Base-by-base conservation (phyloP, 2,797 vertebrate species). In the Peromyscus eremicus region DNA sequence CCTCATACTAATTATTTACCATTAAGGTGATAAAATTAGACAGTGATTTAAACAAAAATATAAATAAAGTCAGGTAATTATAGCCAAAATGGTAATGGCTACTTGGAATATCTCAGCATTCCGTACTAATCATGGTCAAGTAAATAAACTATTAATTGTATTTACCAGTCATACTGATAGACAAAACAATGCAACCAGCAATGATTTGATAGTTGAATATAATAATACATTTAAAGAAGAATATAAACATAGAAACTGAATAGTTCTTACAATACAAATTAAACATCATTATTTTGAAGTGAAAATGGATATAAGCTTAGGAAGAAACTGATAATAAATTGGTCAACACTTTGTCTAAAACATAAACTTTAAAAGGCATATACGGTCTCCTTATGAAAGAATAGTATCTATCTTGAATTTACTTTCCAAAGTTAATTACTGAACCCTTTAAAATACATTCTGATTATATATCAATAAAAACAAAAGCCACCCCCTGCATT, bases 271-370 rank as follows among this genome's bases (percentile, higher is more conserved):
- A 93, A 88, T 66, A 9, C 27, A 82, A 91, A 86, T 70, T 83
- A 79, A 81, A 76, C 66, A 91, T 55, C 75, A 21, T 88, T 83
- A 27, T 79, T 23, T 82, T 89, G 37, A 82, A 16, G 75, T 94
- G 46, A 94, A 88, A 95, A 95, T 88, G 6, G 87, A 94, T 73
- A 66, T n/a, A 87, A 91, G 49, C 25, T 86, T 68, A 94, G 80
- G 76, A 95, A 95, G 75, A 46, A 86, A 46, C 37, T 64, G 6
- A 60, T 52, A 52, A 52, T 52, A 52, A 52, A 52, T 52, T 52
- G 52, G 52, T 52, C 52, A 52, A 76, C 19, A 82, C 75, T 70
- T 71, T 90, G 21, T 76, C 76, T 93, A 92, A 75, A 82, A 91
- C 64, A 46, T 23, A 88, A 92, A 66, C 27, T 73, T 96, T 49